Base-by-base conservation (phyloP, 2,888 invertebrate species). In the Trissolcus brochymenae region DNA sequence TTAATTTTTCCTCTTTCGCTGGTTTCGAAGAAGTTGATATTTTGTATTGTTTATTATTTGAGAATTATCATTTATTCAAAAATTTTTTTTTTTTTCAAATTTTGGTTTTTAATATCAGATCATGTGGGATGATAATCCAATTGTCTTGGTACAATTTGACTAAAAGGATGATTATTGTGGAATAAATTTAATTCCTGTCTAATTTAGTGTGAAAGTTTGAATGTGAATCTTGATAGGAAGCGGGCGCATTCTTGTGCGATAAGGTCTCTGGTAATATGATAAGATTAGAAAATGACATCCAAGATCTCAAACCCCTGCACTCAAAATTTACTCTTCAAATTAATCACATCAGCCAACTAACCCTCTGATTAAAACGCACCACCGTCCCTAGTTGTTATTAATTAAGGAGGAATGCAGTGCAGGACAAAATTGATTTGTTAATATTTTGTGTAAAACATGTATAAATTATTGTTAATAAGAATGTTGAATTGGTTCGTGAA, bases 351-450 rank as follows among this genome's bases (percentile, higher is more conserved):
- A 84, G 84, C 80, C 84, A 82, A 83, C 81, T 82, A 82, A 83
- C 83, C 83, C 84, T 82, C 85, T 85, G 85, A 87, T 87, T 87
- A 86, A 87, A 87, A 86, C 84, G 81, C 81, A 78, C 83, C 80
- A 81, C 80, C 81, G 79, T 81, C 82, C 81, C 82, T 85, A 83
- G 82, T 86, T 83, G 85, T 84, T 84, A 82, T 86, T 86, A 86
- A 86, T 84, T 82, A 81, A 82, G 80, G 75, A 68, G 64, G 60
- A 9, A 65, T 54, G 71, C 59, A 80, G 53, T 78, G 43, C 43
- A 43, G 43, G 43, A 43, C 43, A 25, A 43, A 11, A 43, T 43
- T n/a, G 3, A 9, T 14, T n/a, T 14, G 43, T 43, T 43, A 11
- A 3, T 40, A 40, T 11, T 11, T 40, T 40, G 40, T 40, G 40